phyloP scores from a whole-genome alignment of 2,888 invertebrate species.

The Tricholauxania praeusta region DNA sequence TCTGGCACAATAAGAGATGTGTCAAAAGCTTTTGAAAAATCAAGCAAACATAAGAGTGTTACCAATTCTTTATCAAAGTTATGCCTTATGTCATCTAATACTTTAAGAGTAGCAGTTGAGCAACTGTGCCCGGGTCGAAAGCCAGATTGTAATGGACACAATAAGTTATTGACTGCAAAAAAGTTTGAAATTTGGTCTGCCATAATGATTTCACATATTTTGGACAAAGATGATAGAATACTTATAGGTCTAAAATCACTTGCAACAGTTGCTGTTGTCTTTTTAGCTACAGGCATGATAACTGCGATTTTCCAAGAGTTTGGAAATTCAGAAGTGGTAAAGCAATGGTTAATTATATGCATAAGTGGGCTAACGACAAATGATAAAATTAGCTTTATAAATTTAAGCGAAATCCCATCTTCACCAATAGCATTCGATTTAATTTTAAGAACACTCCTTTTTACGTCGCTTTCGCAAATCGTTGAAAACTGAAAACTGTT shows the following conservation, averaged over 20 bases:
- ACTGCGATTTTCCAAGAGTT: background rate
- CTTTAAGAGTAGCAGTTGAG: conserved; percentile 22
- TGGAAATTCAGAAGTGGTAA: conserved; percentile 3
- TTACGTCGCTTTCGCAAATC: no score
- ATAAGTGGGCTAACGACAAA: background rate
- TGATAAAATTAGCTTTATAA: no score
- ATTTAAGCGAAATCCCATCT: no score
- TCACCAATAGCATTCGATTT: no score
- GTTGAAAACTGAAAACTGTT: no score
- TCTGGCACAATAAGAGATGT: conserved; percentile 8
- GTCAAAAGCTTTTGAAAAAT: background rate
- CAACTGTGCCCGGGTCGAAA: conserved; percentile 27
- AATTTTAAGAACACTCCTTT: no score
- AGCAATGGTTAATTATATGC: conserved; percentile 6
- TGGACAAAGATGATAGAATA: conserved; percentile 13
- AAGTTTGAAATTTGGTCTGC: conserved; percentile 22
- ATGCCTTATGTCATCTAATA: conserved; percentile 11
- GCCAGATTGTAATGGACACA: conserved; percentile 16
- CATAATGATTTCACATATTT: conserved; percentile 13
- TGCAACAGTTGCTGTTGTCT: background rate
- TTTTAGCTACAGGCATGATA: conserved; percentile 8
- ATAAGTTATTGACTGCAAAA: conserved; percentile 6
- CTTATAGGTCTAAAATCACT: background rate
- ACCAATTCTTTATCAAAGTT: background rate
- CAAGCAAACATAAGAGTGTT: conserved; percentile 20